phyloP scores from a whole-genome alignment of 2,113 vertebrate genomes.

The Mixornis gularis region DNA sequence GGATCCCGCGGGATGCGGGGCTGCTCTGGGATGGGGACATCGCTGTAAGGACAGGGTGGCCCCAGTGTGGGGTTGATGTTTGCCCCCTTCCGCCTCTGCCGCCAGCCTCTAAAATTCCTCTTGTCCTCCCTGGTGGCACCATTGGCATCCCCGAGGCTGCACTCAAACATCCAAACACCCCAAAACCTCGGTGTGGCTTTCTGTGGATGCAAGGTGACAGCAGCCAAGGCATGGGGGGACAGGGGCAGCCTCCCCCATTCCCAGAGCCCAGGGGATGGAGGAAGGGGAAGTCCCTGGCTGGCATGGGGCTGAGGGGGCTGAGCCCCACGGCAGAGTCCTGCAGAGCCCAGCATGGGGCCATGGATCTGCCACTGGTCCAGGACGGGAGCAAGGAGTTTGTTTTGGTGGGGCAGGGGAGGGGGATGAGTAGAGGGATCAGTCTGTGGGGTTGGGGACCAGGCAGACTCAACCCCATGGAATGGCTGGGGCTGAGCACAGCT shows the following conservation, averaged over 20 bases:
- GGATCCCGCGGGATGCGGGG: background rate
- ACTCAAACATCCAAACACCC: background rate
- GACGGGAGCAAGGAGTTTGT: background rate
- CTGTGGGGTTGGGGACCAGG: no score
- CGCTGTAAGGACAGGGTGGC: rapidly evolving
- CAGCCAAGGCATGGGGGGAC: background rate
- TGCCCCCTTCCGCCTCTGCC: background rate
- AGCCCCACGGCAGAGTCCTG: background rate
- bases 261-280: background rate
- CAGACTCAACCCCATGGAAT: background rate
- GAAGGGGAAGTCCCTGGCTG: background rate
- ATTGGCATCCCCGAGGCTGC: background rate
- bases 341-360: background rate
- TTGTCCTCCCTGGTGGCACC: background rate
- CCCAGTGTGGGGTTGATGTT: background rate
- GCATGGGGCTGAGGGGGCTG: background rate
- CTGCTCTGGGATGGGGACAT: background rate
- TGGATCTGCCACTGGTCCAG: background rate
- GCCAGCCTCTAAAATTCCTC: background rate
- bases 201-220: background rate
- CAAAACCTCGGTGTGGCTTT: background rate
- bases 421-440: rapidly evolving
- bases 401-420: background rate
- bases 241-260: background rate
- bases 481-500: background rate